phyloP scores from a whole-genome alignment of 2,888 invertebrate genomes.

The Disparrhopalites patrizii region DNA sequence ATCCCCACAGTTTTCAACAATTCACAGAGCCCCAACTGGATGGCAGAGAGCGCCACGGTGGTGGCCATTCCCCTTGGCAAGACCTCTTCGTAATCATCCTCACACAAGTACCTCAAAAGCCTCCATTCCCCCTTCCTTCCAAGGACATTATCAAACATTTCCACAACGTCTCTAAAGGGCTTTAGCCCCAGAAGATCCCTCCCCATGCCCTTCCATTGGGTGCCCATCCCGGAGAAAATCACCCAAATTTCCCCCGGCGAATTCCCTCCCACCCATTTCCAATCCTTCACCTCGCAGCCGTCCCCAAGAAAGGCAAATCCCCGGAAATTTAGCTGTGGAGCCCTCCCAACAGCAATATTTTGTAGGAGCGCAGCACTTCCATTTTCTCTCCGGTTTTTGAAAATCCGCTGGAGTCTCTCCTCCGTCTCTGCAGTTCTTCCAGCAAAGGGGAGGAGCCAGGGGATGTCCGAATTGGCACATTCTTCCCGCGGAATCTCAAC shows the following conservation, averaged over 20 bases:
- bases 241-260: slow-evolving; percentile 91
- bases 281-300: slow-evolving; percentile 44
- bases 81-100: no score
- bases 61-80: no score
- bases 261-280: slow-evolving; percentile 24
- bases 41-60: no score
- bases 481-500: background rate
- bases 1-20: no score
- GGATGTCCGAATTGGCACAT: slow-evolving; percentile 50
- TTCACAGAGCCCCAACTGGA: no score
- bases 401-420: slow-evolving; percentile 54
- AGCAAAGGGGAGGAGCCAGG: slow-evolving; percentile 67
- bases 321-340: no score
- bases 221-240: slow-evolving; percentile 96
- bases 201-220: slow-evolving; percentile 96
- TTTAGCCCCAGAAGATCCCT: slow-evolving; percentile 76
- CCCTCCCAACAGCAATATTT: no score
- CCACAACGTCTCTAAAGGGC: slow-evolving; percentile 70
- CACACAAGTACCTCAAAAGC: no score
- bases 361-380: no score
- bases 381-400: no score
- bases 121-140: no score
- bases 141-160: no score
- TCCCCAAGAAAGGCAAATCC: slow-evolving; percentile 66
- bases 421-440: slow-evolving; percentile 79